Percentiles rank a stretch among this genome's conserved stretches.
These are phyloP conservation scores for Anastrepha ludens DNA, from an alignment of 1,140 invertebrate species.

Conservation along the genomic window DNA sequence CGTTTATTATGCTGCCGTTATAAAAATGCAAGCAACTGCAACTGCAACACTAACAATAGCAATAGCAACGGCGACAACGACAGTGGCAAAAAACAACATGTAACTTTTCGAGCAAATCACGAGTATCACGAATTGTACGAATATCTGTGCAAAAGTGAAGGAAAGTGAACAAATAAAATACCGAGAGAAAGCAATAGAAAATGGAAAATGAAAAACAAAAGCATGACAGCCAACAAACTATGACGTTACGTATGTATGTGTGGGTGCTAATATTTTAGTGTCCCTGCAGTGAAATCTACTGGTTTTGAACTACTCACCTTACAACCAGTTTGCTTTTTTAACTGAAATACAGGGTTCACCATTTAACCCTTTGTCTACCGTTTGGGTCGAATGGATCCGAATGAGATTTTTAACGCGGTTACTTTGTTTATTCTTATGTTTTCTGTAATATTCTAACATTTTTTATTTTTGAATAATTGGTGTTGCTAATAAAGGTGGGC, in stretches of 20 bases:
- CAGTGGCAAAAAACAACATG: background rate
- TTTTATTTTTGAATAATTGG: too few species aligned
- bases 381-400: too few species aligned
- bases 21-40: conserved; percentile 15
- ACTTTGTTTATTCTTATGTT: too few species aligned
- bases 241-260: background rate
- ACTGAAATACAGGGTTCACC: too few species aligned
- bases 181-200: background rate
- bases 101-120: background rate
- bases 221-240: conserved; percentile 21
- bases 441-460: too few species aligned
- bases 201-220: conserved; percentile 29
- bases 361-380: too few species aligned
- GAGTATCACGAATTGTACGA: background rate
- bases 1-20: conserved; percentile 40
- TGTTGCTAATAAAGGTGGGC: too few species aligned
- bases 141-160: background rate
- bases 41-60: background rate
- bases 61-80: conserved; percentile 7
- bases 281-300: too few species aligned
- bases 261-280: too few species aligned
- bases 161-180: background rate
- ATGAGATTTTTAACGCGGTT: too few species aligned
- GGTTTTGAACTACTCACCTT: too few species aligned
- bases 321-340: too few species aligned